Evolutionary conservation across 64 coral and sea anemone genomes (phyloP), one percentile per base, ranked within the genome.

Genomic region (Porites lutea): DNA sequence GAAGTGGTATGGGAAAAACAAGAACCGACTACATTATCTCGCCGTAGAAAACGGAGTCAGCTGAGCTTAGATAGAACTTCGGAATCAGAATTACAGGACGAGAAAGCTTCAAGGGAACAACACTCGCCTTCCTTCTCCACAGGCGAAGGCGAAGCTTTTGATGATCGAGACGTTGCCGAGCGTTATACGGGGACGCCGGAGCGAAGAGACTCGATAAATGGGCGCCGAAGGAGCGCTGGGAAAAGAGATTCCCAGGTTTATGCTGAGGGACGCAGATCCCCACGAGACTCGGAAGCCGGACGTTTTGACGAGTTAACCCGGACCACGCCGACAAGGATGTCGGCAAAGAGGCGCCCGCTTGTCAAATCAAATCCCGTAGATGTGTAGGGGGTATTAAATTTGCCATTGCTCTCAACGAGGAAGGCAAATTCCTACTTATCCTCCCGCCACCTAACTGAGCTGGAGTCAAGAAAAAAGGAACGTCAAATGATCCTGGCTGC

Each of bases 321-420:
- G 44, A n/a, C 61, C 21, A 15, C 61, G 46, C 81, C 44, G 61
- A 83, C 81, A 3, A 67, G 81, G 43, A 66, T 83, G 46, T 83
- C 81, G 16, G 81, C 81, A 4, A 83, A 83, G 7, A 19, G 81
- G 45, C 81, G 81, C 18, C 81, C 81, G 6, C 81, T 83, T 2
- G 81, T 83, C 6, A 83, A 83, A 51, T 67, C 81, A 3, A 83
- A 68, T 12, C 81, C 81, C 12, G 81, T 83, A 3, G 81, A 83
- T 5, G 81, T 67, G 19, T 83, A 83, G 18, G 65, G 8, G 21
- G 8, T 11, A 16, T 50, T 21, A 8, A 20, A 83, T n/a, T 4
- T 46, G 13, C 21, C 48, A 77, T 19, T 2, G 47, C 19, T 15
- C 4, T 6, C 81, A 83, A 67, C 6, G 51, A 19, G 46, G 5